Conservation (phyloP, 2,113 vertebrate species). For the Upupa epops region DNA sequence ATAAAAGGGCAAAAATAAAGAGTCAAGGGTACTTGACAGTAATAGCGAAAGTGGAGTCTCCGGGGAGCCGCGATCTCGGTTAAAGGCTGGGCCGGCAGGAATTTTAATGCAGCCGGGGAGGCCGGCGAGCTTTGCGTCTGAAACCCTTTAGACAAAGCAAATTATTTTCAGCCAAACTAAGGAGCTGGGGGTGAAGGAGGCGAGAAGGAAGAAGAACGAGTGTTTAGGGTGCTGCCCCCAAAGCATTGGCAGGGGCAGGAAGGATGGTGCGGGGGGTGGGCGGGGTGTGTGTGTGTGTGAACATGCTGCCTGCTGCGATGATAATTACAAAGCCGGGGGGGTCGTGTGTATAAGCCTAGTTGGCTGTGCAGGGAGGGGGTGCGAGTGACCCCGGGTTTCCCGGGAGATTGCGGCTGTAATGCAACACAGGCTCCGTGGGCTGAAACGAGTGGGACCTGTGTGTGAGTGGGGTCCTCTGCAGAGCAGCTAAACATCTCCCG, state of each 20-base stretch:
- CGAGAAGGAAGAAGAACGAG: background rate
- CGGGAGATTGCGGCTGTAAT: background rate
- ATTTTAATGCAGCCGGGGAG: conserved; percentile 89
- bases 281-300: too few relatives aligned
- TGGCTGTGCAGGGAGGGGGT: background rate
- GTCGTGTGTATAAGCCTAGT: background rate
- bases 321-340: background rate
- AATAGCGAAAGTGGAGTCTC: conserved; percentile 94
- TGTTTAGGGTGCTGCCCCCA: background rate
- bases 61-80: conserved; percentile 80
- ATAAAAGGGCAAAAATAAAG: conserved; percentile 99
- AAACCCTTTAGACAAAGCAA: conserved; percentile 80
- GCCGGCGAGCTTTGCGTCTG: conserved; percentile 69
- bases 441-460: background rate
- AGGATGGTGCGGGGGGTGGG: too few relatives aligned
- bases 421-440: background rate
- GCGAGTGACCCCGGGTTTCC: background rate
- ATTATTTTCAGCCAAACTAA: conserved; percentile 62
- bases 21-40: conserved; percentile 99
- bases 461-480: background rate
- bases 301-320: background rate
- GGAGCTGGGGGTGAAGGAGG: background rate
- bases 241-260: background rate
- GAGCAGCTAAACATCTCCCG: background rate
- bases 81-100: conserved; percentile 82